A percentile compares a stretch with the other conserved stretches of the same genome.
phyloP scores from a whole-genome alignment of 2,113 vertebrate species.

The Trematomus loennbergii region DNA sequence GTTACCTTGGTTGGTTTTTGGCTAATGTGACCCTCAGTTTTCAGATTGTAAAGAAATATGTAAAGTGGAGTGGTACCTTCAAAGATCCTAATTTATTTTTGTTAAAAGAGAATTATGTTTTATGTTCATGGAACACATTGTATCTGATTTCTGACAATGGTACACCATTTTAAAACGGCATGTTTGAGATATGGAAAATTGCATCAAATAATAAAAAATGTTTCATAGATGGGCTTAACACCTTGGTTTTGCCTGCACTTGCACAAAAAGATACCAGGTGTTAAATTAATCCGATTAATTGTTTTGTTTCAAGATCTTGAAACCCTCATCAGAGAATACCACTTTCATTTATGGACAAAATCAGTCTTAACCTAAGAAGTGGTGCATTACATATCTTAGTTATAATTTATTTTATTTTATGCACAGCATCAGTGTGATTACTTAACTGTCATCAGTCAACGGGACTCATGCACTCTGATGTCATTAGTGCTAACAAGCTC shows the following conservation, averaged over 20 bases:
- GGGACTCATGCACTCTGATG: slow-evolving; percentile 46
- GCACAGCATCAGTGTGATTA: slow-evolving; percentile 45
- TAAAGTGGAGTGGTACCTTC: no score
- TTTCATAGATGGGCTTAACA: slow-evolving; percentile 42
- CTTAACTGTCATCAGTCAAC: slow-evolving; percentile 49
- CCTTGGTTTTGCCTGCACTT: slow-evolving; percentile 14
- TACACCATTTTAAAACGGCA: not conserved
- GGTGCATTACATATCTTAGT: slow-evolving; percentile 26
- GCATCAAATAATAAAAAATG: slow-evolving; percentile 37
- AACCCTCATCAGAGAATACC: slow-evolving; percentile 7
- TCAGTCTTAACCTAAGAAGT: slow-evolving; percentile 16
- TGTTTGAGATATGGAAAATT: slow-evolving; percentile 4
- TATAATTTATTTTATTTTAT: slow-evolving; percentile 48
- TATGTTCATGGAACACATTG: not conserved
- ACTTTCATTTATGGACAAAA: slow-evolving; percentile 38
- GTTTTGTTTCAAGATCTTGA: slow-evolving; percentile 37
- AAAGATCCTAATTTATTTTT: not conserved
- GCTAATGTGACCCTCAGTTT: not conserved
- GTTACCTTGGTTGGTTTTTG: no score
- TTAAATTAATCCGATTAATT: slow-evolving; percentile 50
- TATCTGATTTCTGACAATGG: not conserved
- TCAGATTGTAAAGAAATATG: not conserved
- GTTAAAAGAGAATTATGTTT: not conserved
- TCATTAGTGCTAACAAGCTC: slow-evolving; percentile 60
- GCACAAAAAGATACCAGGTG: slow-evolving; percentile 36